Conservation (phyloP, 92 coral and sea anemone species). For the Anthopleura xanthogrammica region DNA sequence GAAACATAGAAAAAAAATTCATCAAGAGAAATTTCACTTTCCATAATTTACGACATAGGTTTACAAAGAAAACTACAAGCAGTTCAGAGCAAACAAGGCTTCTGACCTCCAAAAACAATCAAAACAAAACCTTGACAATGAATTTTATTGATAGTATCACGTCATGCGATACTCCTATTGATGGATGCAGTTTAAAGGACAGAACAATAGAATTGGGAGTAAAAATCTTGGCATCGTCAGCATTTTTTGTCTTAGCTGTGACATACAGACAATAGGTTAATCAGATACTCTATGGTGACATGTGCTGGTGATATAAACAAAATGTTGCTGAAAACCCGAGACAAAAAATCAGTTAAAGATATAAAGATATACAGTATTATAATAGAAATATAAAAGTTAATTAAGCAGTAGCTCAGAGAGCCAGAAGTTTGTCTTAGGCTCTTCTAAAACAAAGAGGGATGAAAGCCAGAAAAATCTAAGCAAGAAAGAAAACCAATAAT, state of each 20-base stretch:
- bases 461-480: no score
- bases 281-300: not conserved
- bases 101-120: not conserved
- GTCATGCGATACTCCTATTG: not conserved
- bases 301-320: not conserved
- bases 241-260: not conserved
- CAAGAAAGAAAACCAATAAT: no score
- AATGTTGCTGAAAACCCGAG: not conserved
- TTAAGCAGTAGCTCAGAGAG: no score
- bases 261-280: not conserved
- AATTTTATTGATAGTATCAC: not conserved
- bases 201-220: not conserved
- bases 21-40: no score
- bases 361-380: no score
- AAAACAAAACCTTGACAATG: constrained; percentile 2
- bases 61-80: not conserved
- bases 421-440: no score
- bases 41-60: no score
- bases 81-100: not conserved
- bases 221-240: not conserved
- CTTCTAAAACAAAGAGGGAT: no score
- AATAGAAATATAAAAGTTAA: no score
- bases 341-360: no score
- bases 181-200: not conserved
- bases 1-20: no score